A percentile compares a stretch with the other conserved stretches of the same genome.
Conservation (phyloP, 2,888 invertebrate species). For the Aleiodes alternator region DNA sequence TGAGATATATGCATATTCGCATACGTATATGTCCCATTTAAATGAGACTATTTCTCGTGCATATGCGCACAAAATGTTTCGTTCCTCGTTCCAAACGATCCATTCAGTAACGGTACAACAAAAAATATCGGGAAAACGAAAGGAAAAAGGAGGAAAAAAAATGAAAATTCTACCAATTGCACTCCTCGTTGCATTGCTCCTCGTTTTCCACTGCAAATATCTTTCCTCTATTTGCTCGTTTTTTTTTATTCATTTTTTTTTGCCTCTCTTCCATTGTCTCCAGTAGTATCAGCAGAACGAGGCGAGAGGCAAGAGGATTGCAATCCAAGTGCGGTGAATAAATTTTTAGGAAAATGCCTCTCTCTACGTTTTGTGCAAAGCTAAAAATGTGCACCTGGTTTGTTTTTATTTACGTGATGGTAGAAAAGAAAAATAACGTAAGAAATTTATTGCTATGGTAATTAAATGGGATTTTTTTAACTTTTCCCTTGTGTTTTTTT, state of each 20-base stretch:
- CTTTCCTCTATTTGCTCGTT: conserved; percentile 33
- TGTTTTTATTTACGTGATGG: conserved; percentile 9
- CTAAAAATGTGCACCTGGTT: conserved; percentile 6
- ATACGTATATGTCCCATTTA: conserved; percentile 15
- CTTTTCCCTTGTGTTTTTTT: neutral
- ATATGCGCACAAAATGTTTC: conserved; percentile 43
- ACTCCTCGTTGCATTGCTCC: conserved; percentile 34
- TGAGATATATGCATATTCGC: conserved; percentile 23
- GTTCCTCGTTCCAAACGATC: conserved; percentile 36
- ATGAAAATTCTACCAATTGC: conserved; percentile 39
- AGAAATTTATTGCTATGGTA: conserved; percentile 31
- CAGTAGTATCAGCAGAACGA: neutral
- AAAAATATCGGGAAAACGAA: conserved; percentile 40
- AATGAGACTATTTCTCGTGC: conserved; percentile 41
- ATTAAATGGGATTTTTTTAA: conserved; percentile 17
- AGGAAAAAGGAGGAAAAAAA: neutral
- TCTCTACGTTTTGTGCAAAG: conserved; percentile 35
- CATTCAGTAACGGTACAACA: conserved; percentile 38
- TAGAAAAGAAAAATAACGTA: conserved; percentile 25
- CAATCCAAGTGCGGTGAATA: conserved; percentile 42
- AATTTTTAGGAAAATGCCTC: conserved; percentile 39
- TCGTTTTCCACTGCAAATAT: conserved; percentile 35
- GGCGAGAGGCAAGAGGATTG: conserved; percentile 9
- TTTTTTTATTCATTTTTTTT: conserved; percentile 16
- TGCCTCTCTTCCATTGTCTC: conserved; percentile 35